These are phyloP conservation scores for Trissolcus basalis DNA, from an alignment of 1,140 invertebrate species.

Conservation along the genomic window DNA sequence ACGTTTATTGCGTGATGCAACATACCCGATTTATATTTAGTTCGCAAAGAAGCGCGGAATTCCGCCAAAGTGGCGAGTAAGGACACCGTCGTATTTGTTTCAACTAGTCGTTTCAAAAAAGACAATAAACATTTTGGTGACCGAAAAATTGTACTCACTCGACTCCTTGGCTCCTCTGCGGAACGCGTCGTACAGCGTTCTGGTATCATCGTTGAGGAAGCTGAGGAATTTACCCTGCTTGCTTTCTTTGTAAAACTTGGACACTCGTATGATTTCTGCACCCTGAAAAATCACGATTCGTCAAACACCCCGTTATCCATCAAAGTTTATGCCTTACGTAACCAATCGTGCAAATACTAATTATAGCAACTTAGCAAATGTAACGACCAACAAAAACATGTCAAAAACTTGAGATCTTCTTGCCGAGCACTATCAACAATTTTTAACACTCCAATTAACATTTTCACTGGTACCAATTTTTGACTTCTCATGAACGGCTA, in stretches of 20 bases:
- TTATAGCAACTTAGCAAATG: slow-evolving; percentile 50
- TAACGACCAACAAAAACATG: slow-evolving; percentile 45
- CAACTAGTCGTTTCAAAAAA: slow-evolving; percentile 21
- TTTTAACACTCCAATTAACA: slow-evolving; percentile 5
- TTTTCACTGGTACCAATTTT: too few relatives aligned
- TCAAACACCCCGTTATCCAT: slow-evolving; percentile 34
- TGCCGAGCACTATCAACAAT: slow-evolving; percentile 19
- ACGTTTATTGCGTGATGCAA: slow-evolving; percentile 58
- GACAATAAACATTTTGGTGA: not conserved
- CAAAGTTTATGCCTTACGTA: slow-evolving; percentile 34
- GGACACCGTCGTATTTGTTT: slow-evolving; percentile 29
- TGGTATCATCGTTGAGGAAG: slow-evolving; percentile 90
- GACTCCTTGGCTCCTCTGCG: slow-evolving; percentile 93
- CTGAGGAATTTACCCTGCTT: slow-evolving; percentile 92
- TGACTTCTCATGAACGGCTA: too few relatives aligned
- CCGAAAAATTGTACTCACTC: slow-evolving; percentile 80
- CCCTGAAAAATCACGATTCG: slow-evolving; percentile 80
- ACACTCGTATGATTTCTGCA: slow-evolving; percentile 91
- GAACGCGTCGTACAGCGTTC: slow-evolving; percentile 94
- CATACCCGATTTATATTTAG: slow-evolving; percentile 53
- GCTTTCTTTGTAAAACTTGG: slow-evolving; percentile 93
- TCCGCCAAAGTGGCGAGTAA: slow-evolving; percentile 39
- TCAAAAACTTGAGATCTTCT: slow-evolving; percentile 29
- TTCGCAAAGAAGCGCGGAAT: slow-evolving; percentile 55
- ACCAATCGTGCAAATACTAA: slow-evolving; percentile 46